Conservation (phyloP, 2,888 invertebrate species). For the Aporophyla lueneburgensis region DNA sequence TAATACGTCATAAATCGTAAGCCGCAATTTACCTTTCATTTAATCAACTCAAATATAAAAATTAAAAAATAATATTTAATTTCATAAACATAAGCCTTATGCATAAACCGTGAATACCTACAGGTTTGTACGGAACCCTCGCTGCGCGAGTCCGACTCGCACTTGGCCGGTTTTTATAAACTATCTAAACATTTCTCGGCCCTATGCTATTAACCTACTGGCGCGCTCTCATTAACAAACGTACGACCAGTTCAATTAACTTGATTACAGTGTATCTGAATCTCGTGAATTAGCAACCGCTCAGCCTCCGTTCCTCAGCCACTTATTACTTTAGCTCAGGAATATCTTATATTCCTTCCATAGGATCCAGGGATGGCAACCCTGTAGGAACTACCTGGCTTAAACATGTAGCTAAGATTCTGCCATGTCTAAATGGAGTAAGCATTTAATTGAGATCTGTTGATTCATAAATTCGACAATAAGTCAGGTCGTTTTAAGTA, state of each 20-base stretch:
- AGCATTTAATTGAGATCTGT: background rate
- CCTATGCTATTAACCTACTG: background rate
- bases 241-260: background rate
- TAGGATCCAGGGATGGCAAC: background rate
- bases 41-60: too few species aligned
- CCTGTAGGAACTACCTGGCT: background rate
- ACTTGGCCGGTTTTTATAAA: too few species aligned
- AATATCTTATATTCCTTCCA: background rate
- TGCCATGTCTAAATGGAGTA: background rate
- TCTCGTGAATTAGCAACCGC: too few species aligned
- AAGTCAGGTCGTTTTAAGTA: too few species aligned
- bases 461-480: background rate
- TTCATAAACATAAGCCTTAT: too few species aligned
- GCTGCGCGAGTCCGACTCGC: too few species aligned
- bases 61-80: too few species aligned
- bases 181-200: background rate
- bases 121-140: too few species aligned
- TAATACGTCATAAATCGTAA: too few species aligned
- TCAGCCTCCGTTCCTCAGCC: background rate
- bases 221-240: background rate
- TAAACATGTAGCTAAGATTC: background rate
- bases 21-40: too few species aligned
- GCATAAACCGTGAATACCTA: too few species aligned
- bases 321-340: too few species aligned
- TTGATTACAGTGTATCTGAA: background rate